phyloP scores from a whole-genome alignment of 2,113 vertebrate genomes.

The Catharus minimus region DNA sequence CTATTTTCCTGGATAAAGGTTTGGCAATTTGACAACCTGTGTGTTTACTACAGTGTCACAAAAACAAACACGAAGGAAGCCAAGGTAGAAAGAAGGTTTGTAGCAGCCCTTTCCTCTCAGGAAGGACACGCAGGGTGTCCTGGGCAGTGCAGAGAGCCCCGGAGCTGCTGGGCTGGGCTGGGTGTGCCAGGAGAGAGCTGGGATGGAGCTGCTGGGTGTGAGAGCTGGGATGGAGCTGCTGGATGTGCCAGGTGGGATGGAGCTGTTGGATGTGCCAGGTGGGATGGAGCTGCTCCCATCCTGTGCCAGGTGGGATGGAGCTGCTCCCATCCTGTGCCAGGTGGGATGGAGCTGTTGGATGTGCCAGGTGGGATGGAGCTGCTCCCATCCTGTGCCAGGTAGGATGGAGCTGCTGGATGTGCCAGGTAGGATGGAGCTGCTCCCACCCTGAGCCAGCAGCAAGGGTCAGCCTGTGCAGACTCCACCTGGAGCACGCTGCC shows the following conservation, averaged over 20 bases:
- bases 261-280: too few species aligned
- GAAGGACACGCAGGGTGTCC: neutral
- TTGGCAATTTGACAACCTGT: neutral
- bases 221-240: too few species aligned
- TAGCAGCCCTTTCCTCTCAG: neutral
- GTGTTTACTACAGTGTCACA: neutral
- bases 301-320: too few species aligned
- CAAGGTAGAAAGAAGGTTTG: neutral
- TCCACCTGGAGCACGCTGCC: neutral
- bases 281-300: too few species aligned
- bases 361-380: too few species aligned
- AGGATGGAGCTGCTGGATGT: too few species aligned
- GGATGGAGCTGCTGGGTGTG: too few species aligned
- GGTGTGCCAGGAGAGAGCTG: too few species aligned
- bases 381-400: too few species aligned
- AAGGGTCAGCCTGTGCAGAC: neutral
- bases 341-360: too few species aligned
- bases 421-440: neutral
- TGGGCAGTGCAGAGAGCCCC: neutral
- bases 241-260: too few species aligned
- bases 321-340: too few species aligned
- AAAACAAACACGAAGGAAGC: neutral
- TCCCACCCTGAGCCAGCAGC: neutral
- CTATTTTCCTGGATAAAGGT: neutral
- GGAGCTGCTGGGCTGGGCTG: neutral